Percentiles rank a stretch among this genome's conserved stretches.
Conservation (phyloP, 2,797 vertebrate species). For the Sebastiscus tertius region DNA sequence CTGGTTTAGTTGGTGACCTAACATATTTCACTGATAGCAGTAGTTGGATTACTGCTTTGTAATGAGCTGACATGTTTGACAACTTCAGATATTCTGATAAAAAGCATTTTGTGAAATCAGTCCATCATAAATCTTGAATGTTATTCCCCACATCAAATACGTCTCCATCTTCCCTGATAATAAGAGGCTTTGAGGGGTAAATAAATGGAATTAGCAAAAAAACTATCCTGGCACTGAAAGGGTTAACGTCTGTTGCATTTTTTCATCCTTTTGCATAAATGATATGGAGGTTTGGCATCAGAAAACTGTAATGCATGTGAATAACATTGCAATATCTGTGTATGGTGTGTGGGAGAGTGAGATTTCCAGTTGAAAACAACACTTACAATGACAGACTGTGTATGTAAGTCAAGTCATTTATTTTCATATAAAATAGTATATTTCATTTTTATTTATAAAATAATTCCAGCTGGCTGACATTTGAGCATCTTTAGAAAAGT, state of each 20-base stretch:
- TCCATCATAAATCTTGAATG: too few species aligned
- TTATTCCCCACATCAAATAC: too few species aligned
- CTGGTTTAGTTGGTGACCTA: rapidly evolving
- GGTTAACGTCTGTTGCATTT: background rate
- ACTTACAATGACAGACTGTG: background rate
- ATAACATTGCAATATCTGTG: background rate
- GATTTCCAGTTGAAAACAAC: constrained; percentile 11
- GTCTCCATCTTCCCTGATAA: background rate
- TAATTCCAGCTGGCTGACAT: background rate
- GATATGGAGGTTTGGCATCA: background rate
- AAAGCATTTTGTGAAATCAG: too few species aligned
- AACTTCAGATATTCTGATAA: too few species aligned
- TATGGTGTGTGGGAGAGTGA: background rate
- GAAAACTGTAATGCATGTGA: background rate
- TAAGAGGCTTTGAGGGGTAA: background rate
- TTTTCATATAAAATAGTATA: background rate
- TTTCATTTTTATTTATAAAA: background rate
- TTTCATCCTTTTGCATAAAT: background rate
- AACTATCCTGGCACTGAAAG: background rate
- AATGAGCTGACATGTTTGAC: too few species aligned
- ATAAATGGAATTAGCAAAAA: background rate
- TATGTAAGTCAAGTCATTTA: background rate
- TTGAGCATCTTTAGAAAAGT: background rate
- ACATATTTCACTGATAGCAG: too few species aligned
- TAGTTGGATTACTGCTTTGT: too few species aligned